These are phyloP conservation scores for Dipodomys spectabilis DNA, from an alignment of 2,113 vertebrate species.

Conservation along the genomic window DNA sequence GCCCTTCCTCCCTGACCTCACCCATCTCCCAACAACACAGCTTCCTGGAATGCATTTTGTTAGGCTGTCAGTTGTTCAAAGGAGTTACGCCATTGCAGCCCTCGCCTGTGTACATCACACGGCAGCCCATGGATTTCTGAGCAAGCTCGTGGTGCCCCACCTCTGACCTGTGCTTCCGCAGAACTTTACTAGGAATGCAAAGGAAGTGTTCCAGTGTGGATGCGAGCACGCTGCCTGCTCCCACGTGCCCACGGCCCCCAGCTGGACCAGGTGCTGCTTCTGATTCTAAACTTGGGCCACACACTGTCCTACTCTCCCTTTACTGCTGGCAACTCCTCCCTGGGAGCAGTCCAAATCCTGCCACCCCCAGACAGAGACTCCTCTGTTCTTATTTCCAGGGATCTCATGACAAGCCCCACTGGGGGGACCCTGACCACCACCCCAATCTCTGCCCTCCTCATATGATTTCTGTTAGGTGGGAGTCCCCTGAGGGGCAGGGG, in stretches of 20 bases:
- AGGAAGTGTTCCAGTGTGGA: not conserved
- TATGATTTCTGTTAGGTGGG: not conserved
- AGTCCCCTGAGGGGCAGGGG: not conserved
- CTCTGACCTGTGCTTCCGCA: too few relatives aligned
- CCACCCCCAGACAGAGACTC: too few relatives aligned
- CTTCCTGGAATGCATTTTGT: too few relatives aligned
- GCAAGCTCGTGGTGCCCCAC: too few relatives aligned
- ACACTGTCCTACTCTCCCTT: not conserved
- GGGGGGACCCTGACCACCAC: not conserved
- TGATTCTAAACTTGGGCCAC: not conserved
- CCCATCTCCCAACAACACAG: too few relatives aligned
- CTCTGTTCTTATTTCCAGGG: not conserved
- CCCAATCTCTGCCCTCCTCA: not conserved
- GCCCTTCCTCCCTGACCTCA: too few relatives aligned
- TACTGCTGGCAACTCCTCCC: not conserved
- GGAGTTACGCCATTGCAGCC: too few relatives aligned
- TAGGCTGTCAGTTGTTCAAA: too few relatives aligned
- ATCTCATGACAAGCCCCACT: accelerated
- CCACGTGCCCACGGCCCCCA: not conserved
- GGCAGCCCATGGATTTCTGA: too few relatives aligned
- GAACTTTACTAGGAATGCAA: not conserved
- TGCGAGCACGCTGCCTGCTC: too few relatives aligned
- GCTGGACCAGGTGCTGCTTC: too few relatives aligned
- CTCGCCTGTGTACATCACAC: too few relatives aligned
- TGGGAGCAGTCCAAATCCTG: not conserved